Evolutionary conservation across 2,888 invertebrate species (phyloP).

Genomic region (Malacosoma neustria): DNA sequence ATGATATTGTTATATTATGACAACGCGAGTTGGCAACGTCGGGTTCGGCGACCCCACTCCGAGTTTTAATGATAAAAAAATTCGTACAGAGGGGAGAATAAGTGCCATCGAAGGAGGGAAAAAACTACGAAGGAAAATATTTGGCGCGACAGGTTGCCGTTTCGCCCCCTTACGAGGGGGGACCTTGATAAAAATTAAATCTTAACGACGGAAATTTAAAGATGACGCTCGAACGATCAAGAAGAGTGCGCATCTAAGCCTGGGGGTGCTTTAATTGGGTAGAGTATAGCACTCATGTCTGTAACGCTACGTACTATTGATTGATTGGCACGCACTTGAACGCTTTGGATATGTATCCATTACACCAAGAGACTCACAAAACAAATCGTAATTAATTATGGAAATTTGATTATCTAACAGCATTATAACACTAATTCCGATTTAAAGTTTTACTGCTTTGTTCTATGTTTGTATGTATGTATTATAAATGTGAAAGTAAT

Average conservation of each 20-base stretch:
- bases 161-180: conserved; percentile 25
- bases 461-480: too few species aligned
- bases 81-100: conserved; percentile 71
- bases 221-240: conserved; percentile 74
- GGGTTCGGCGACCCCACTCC: conserved; percentile 71
- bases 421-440: too few species aligned
- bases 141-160: conserved; percentile 73
- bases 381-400: too few species aligned
- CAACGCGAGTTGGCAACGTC: conserved; percentile 63
- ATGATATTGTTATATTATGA: conserved; percentile 71
- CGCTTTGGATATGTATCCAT: too few species aligned
- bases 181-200: conserved; percentile 72
- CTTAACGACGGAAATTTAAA: conserved; percentile 76
- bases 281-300: conserved; percentile 34
- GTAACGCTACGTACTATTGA: conserved; percentile 18
- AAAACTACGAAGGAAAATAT: conserved; percentile 74
- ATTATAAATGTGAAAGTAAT: too few species aligned
- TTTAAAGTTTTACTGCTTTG: too few species aligned
- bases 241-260: conserved; percentile 73
- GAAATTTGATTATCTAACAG: too few species aligned
- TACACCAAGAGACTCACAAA: too few species aligned
- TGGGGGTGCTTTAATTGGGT: conserved; percentile 67
- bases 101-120: conserved; percentile 73
- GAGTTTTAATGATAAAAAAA: conserved; percentile 75
- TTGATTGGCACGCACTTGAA: conserved; percentile 24